Evolutionary conservation across 2,113 vertebrate genomes (phyloP).

Genomic region (Rostratula benghalensis): DNA sequence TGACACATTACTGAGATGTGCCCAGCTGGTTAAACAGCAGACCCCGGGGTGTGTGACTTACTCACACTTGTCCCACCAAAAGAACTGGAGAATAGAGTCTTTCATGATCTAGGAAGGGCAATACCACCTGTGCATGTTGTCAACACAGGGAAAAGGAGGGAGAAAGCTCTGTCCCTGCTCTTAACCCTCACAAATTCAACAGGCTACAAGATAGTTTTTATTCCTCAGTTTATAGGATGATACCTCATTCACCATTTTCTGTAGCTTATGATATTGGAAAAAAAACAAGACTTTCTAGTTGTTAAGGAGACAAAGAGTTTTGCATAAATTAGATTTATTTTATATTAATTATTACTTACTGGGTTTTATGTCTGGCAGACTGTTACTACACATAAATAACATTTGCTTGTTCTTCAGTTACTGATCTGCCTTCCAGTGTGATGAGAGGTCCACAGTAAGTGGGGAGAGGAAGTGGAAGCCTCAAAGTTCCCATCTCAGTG

Average conservation of each 20-base stretch:
- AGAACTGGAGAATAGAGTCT: neutral
- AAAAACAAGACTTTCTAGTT: neutral
- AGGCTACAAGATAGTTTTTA: neutral
- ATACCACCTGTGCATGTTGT: neutral
- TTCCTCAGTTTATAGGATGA: neutral
- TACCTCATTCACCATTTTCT: neutral
- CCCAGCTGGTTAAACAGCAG: neutral
- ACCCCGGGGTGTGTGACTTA: neutral
- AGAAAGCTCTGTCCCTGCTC: neutral
- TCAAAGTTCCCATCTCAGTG: neutral
- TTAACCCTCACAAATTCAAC: neutral
- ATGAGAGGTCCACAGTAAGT: neutral
- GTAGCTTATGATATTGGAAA: neutral
- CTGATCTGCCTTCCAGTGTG: neutral
- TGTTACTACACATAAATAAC: neutral
- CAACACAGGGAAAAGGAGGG: neutral
- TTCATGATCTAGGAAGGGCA: neutral
- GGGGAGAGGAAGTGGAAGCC: neutral
- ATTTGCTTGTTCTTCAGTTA: neutral
- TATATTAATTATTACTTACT: neutral
- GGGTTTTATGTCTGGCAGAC: neutral
- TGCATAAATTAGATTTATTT: neutral
- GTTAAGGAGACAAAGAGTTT: neutral
- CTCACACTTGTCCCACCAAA: neutral
- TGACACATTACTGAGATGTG: neutral